Evolutionary conservation across 2,797 vertebrate genomes (phyloP), one percentile per base, ranked within the genome.

Genomic region (Nyctibius grandis): DNA sequence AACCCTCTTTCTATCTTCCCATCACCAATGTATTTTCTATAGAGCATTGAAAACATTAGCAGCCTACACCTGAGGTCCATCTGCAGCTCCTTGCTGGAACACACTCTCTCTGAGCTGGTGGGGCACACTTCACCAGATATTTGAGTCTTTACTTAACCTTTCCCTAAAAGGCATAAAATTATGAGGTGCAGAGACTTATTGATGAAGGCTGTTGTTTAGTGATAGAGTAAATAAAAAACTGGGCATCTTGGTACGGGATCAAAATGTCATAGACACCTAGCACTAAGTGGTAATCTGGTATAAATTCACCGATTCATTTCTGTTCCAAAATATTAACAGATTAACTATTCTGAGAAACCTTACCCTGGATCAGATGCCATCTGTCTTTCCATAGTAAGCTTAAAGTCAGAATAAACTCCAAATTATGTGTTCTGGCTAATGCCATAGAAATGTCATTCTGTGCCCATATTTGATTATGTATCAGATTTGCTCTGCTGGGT

Each of bases 331-430:
- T 88, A 83, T 69, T 86, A 93, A 91, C 70, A 45, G 48, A 77
- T 89, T 87, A 90, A 88, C 82, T 95, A 54, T 81, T 96, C 76
- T 90, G 65, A 90, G 79, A 91, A 95, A 59, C 73, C 10, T 89
- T 89, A 75, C 28, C 38, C 34, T 81, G 85, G 61, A 75, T 90
- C 73, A 81, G 63, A 81, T 72, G 72, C 95, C 93, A 95, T 95
- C 91, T 94, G 88, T 90, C 80, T 91, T 93, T 78, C 61, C 57
- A 54, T 26, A 59, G 89, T 75, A 88, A 91, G 85, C 80, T 72
- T 88, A 59, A 91, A 97, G 73, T 93, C 83, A 86, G 76, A 64
- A 78, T 84, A 84, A 94, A 64, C 79, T 93, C 88, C 34, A 69
- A 40, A 57, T 88, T 65, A 31, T 69, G 76, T 88, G 69, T 93